Conservation (phyloP, 2,888 invertebrate species). For the Petrolisthes manimaculis region DNA sequence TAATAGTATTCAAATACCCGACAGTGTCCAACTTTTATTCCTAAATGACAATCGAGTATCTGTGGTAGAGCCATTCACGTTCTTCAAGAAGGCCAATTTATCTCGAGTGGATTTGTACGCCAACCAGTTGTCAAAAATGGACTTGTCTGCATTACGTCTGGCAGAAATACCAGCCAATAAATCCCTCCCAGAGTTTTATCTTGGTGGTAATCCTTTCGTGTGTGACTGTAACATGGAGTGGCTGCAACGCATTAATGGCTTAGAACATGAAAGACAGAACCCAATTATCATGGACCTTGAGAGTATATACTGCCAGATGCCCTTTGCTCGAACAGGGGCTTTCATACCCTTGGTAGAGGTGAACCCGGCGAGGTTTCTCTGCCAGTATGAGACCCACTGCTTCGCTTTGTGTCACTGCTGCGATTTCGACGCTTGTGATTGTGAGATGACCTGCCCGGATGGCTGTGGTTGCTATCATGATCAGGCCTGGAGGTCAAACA, state of each 20-base stretch:
- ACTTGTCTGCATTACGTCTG: conserved; percentile 70
- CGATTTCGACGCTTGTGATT: conserved; percentile 91
- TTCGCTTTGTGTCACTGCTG: conserved; percentile 90
- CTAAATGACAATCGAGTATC: conserved; percentile 85
- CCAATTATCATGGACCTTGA: conserved; percentile 86
- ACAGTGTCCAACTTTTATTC: conserved; percentile 83
- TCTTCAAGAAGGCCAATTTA: conserved; percentile 87
- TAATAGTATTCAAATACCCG: conserved; percentile 85
- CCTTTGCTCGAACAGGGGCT: conserved; percentile 81
- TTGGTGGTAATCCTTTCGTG: conserved; percentile 86
- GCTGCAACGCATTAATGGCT: conserved; percentile 87
- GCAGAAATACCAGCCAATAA: conserved; percentile 80
- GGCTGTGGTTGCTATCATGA: conserved; percentile 92
- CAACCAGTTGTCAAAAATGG: conserved; percentile 78
- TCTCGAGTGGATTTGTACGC: conserved; percentile 85
- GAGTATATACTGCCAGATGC: conserved; percentile 83
- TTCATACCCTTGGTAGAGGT: conserved; percentile 84
- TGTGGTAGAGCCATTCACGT: conserved; percentile 87
- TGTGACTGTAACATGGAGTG: conserved; percentile 94
- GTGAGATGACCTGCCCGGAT: conserved; percentile 90
- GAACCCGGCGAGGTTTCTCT: conserved; percentile 85
- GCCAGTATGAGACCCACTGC: conserved; percentile 87
- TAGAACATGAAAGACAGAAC: conserved; percentile 83
- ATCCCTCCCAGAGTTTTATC: conserved; percentile 83
- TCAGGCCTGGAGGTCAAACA: conserved; percentile 87